Percentiles rank a stretch among this genome's conserved stretches.
Conservation (phyloP, 2,113 vertebrate genomes). For the Ondatra zibethicus region DNA sequence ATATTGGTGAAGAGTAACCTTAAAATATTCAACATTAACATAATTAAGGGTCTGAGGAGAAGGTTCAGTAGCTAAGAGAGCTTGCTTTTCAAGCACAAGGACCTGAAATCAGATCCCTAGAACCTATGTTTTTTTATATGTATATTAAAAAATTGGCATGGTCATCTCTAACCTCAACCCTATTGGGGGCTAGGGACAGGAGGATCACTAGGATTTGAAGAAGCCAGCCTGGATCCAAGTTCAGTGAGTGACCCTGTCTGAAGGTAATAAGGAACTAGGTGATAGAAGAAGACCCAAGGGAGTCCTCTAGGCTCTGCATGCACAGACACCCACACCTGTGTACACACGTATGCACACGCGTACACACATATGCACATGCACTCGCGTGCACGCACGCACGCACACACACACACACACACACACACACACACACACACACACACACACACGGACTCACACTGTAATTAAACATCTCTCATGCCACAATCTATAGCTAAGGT, state of each 20-base stretch:
- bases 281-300: background rate
- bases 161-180: background rate
- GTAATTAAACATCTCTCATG: background rate
- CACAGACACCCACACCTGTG: no score
- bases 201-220: background rate
- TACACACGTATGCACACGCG: background rate
- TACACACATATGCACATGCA: background rate
- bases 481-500: background rate
- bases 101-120: background rate
- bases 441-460: no score
- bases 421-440: background rate
- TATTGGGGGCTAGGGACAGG: background rate
- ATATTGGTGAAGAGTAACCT: background rate
- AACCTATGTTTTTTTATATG: background rate
- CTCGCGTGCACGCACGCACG: background rate
- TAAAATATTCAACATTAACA: background rate
- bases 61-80: background rate
- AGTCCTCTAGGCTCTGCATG: background rate
- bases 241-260: background rate
- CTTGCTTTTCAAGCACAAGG: background rate
- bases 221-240: background rate
- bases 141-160: background rate
- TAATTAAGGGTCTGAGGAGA: background rate
- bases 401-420: background rate
- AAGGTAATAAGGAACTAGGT: background rate